Evolutionary conservation across 2,113 vertebrate species (phyloP).

Genomic region (Oryzias javanicus): DNA sequence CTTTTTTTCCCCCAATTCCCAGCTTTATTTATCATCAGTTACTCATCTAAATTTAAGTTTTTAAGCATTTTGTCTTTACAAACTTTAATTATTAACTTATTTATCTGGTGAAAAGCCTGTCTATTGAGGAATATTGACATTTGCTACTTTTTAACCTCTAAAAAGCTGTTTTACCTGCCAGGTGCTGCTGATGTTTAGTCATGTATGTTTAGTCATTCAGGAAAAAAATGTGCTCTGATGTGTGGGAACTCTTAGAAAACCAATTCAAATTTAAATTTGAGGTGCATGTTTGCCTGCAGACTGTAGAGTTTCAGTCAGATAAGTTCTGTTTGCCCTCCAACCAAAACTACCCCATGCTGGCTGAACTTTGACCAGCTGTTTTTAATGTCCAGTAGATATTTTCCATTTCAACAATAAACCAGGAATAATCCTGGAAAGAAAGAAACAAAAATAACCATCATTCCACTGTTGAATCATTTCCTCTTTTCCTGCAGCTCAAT

Average conservation of each 20-base stretch:
- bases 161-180: not conserved
- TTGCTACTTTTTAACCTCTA: no score
- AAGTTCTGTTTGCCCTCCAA: slow-evolving; percentile 70
- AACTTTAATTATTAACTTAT: not conserved
- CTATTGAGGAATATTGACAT: no score
- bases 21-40: not conserved
- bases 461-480: slow-evolving; percentile 51
- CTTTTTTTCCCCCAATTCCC: not conserved
- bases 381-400: not conserved
- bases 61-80: no score
- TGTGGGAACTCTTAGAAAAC: no score
- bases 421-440: not conserved
- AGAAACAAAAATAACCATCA: not conserved
- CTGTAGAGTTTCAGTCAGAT: slow-evolving; percentile 66
- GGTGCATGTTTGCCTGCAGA: not conserved
- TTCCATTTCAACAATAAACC: slow-evolving; percentile 9
- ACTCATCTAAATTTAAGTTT: not conserved
- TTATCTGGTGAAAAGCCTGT: no score
- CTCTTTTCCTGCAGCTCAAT: slow-evolving; percentile 29
- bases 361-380: slow-evolving; percentile 69
- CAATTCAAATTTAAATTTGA: not conserved
- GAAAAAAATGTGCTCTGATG: no score
- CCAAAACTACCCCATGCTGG: slow-evolving; percentile 28
- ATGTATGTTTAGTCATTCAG: not conserved
- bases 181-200: not conserved